Base-by-base conservation (phyloP, 2,888 invertebrate genomes). In the Drosophila emarginata region DNA sequence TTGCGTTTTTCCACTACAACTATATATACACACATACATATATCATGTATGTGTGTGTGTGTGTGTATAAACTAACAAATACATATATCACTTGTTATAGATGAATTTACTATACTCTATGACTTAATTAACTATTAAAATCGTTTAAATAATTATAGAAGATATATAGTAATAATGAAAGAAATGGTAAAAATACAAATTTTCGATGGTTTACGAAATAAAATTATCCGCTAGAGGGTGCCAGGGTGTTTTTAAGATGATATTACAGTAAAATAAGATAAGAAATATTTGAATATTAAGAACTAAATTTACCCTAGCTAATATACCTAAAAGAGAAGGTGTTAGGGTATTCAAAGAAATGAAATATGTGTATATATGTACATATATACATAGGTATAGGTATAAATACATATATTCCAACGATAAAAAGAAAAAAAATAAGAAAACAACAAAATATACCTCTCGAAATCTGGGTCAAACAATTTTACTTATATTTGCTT, bases 401-500 rank as follows among this genome's bases (percentile, higher is more conserved):
- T 54, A 64, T n/a, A 63, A 58, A 61, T 57, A 72, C 62, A 23
- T 57, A 57, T 36, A 37, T 21, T 39, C 14, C 23, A 58, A 51
- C 50, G 28, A 57, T 37, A 61, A 15, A 45, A 70, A 69, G 59
- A 70, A 56, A 56, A 60, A 61, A 61, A 72, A 59, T 28, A 52
- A 53, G 63, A 67, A 56, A 21, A 45, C 45, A 21, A 45, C 6
- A 14, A 40, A 66, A 80, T 62, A 65, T 64, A 72, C 73, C 61
- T 70, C 76, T 72, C 69, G 71, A 82, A 85, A 85, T 87, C 83
- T 85, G 76, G 85, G 85, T 85, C 85, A 85, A 85, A 80, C 78
- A 78, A 79, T 87, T 85, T 87, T 81, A 87, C 78, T 74, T 74
- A 71, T 74, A 77, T 74, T 74, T 67, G 71, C 73, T 40, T 58